Conservation (phyloP, 1,140 invertebrate genomes). For the Nautilus pompilius region DNA sequence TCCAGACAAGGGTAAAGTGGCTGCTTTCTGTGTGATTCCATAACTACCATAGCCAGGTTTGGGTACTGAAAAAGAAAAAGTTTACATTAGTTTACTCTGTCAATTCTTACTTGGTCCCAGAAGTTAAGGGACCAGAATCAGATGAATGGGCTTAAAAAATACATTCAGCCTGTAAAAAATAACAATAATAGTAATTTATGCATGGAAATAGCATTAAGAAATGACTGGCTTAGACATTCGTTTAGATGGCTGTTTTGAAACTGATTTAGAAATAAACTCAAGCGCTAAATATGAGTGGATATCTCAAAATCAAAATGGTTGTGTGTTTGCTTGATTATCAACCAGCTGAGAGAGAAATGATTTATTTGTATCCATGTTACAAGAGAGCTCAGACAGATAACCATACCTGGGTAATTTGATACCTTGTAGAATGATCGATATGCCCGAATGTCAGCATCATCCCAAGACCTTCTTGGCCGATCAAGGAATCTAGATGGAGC, state of each 20-base stretch:
- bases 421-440: conserved; percentile 37
- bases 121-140: too few species aligned
- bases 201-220: too few species aligned
- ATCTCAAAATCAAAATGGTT: too few species aligned
- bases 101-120: too few species aligned
- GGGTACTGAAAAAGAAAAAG: conserved; percentile 27
- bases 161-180: too few species aligned
- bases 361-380: neutral
- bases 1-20: conserved; percentile 43
- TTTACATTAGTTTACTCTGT: neutral
- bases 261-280: too few species aligned
- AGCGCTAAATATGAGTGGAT: too few species aligned
- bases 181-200: too few species aligned
- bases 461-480: conserved; percentile 41
- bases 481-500: conserved; percentile 46
- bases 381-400: neutral
- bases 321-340: too few species aligned
- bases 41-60: conserved; percentile 42
- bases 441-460: conserved; percentile 45
- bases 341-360: neutral
- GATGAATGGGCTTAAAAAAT: too few species aligned
- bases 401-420: conserved; percentile 15
- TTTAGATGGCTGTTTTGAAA: too few species aligned
- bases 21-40: conserved; percentile 33
- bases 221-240: too few species aligned